These are phyloP conservation scores for Margaritifera margaritifera DNA, from an alignment of 2,888 invertebrate species.

Conservation along the genomic window DNA sequence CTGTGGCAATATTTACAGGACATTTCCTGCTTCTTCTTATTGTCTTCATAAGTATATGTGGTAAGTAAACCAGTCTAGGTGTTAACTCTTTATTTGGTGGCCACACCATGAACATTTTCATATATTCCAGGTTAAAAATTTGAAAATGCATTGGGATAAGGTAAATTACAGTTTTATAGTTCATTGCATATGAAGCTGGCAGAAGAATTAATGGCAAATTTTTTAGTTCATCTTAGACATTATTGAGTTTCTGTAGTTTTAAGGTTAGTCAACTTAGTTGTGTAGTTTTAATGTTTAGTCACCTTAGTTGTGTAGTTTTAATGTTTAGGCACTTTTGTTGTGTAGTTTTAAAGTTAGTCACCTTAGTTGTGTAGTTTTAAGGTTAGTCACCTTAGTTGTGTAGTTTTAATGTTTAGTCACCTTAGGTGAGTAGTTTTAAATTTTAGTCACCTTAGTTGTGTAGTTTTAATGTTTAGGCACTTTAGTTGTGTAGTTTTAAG, in stretches of 20 bases:
- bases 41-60: conserved; percentile 60
- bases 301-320: neutral
- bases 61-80: conserved; percentile 37
- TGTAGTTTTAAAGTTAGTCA: neutral
- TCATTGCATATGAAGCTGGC: neutral
- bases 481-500: neutral
- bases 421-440: no score
- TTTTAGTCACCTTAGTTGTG: neutral
- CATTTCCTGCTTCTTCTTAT: conserved; percentile 61
- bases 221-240: neutral
- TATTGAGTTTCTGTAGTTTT: neutral
- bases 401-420: no score
- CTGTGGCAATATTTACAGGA: conserved; percentile 67
- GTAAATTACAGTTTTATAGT: neutral
- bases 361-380: neutral
- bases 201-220: neutral
- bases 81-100: neutral
- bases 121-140: neutral
- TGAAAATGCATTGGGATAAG: neutral
- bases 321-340: no score
- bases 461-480: no score
- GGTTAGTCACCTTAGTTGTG: no score
- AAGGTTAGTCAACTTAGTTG: neutral
- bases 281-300: neutral
- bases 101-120: neutral